phyloP scores from a whole-genome alignment of 2,888 invertebrate genomes.

The Caenorhabditis angaria region DNA sequence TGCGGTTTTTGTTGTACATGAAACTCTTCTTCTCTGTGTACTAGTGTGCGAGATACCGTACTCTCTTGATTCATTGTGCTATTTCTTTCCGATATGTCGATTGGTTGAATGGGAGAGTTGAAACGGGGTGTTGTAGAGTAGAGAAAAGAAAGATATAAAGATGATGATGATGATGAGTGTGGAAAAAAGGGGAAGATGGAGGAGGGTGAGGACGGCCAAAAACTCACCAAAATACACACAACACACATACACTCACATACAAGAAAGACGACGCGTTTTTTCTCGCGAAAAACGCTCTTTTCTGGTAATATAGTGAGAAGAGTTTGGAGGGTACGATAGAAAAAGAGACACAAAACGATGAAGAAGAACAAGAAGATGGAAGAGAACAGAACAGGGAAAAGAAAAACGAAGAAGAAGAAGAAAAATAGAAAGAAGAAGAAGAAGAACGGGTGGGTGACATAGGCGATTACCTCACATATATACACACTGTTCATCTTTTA shows the following conservation, averaged over 20 bases:
- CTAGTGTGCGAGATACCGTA: too few relatives aligned
- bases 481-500: constrained; percentile 10
- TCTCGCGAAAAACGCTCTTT: constrained; percentile 2
- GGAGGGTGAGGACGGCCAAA: constrained; percentile 2
- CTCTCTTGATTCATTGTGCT: background rate
- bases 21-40: too few relatives aligned
- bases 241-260: too few relatives aligned
- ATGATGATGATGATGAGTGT: background rate
- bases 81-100: background rate
- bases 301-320: constrained; percentile 15
- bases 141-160: background rate
- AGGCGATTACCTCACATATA: constrained; percentile 9
- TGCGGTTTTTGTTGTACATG: too few relatives aligned
- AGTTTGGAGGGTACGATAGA: constrained; percentile 16
- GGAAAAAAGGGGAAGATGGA: background rate
- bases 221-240: constrained; percentile 17
- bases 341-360: constrained; percentile 14
- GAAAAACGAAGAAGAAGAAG: constrained; percentile 6
- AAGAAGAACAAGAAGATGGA: constrained; percentile 16
- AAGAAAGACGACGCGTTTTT: background rate
- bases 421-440: constrained; percentile 1
- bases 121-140: background rate
- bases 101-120: background rate
- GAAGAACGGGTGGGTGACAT: constrained; percentile 9
- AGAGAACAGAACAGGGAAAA: constrained; percentile 5